These are phyloP conservation scores for Oscheius sp. DNA, from an alignment of 2,888 invertebrate species.

Conservation along the genomic window DNA sequence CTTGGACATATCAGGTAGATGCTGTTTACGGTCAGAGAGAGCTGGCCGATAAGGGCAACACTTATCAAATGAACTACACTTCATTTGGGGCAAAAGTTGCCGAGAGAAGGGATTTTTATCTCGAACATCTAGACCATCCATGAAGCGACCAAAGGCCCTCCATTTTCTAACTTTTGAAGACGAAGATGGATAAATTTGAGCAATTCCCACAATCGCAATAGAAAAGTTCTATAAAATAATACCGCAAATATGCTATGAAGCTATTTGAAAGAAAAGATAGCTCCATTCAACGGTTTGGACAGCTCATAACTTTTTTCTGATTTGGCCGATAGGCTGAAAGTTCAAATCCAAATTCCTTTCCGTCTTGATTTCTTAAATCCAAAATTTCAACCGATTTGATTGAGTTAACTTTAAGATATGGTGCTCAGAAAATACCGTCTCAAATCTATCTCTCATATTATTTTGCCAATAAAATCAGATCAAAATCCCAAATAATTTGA, in stretches of 20 bases:
- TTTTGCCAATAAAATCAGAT: not conserved
- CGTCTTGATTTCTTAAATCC: not conserved
- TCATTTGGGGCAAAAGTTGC: not conserved
- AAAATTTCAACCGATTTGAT: not conserved
- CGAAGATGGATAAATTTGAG: no score
- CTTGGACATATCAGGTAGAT: constrained; percentile 63
- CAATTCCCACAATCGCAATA: no score
- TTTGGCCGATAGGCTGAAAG: not conserved
- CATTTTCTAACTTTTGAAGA: no score
- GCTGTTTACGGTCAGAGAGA: not conserved
- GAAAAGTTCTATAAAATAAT: not conserved
- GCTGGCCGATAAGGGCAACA: not conserved
- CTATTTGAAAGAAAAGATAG: no score
- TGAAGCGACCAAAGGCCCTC: no score
- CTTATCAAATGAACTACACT: not conserved
- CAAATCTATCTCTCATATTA: not conserved
- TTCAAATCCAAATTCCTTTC: not conserved
- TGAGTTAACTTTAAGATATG: no score
- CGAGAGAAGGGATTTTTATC: no score
- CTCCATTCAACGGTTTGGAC: no score
- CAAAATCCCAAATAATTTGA: not conserved
- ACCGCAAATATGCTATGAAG: no score
- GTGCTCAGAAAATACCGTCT: not conserved
- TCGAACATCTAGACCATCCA: no score
- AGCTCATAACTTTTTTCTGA: not conserved